Evolutionary conservation across 1,140 invertebrate genomes (phyloP).

Genomic region (Platorchestia sp.): DNA sequence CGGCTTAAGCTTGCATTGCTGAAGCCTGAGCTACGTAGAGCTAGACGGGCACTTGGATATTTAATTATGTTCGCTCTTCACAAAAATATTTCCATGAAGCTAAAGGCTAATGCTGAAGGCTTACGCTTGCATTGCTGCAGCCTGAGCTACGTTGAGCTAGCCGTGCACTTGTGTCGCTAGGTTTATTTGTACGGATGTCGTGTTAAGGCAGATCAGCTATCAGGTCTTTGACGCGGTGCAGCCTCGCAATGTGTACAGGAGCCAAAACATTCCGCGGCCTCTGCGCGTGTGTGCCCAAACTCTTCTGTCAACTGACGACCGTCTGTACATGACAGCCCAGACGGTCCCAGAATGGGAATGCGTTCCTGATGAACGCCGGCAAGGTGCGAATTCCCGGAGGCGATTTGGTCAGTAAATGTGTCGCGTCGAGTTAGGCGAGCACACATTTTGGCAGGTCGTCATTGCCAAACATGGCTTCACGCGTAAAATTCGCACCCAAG

Average conservation of each 20-base stretch:
- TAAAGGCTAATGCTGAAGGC: not conserved
- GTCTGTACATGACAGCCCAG: not conserved
- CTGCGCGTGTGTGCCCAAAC: not conserved
- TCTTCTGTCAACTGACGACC: conserved; percentile 12
- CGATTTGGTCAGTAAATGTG: conserved; percentile 31
- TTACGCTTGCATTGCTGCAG: not conserved
- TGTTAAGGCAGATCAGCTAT: not conserved
- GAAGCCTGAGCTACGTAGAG: not conserved
- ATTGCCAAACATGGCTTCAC: not conserved
- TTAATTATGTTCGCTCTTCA: not conserved
- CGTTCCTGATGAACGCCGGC: conserved; percentile 45
- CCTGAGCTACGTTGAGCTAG: not conserved
- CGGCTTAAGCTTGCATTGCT: not conserved
- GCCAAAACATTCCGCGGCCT: not conserved
- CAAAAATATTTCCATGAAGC: not conserved
- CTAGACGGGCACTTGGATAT: not conserved
- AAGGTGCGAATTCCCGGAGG: conserved; percentile 39
- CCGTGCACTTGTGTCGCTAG: not conserved
- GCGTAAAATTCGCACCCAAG: not conserved
- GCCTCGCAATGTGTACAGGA: not conserved
- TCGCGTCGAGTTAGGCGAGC: not conserved
- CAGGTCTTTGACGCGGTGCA: not conserved
- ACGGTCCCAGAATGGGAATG: conserved; percentile 15
- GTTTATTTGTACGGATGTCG: not conserved
- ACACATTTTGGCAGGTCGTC: not conserved